Evolutionary conservation across 2,113 vertebrate genomes (phyloP).

Genomic region (Camelus dromedarius): DNA sequence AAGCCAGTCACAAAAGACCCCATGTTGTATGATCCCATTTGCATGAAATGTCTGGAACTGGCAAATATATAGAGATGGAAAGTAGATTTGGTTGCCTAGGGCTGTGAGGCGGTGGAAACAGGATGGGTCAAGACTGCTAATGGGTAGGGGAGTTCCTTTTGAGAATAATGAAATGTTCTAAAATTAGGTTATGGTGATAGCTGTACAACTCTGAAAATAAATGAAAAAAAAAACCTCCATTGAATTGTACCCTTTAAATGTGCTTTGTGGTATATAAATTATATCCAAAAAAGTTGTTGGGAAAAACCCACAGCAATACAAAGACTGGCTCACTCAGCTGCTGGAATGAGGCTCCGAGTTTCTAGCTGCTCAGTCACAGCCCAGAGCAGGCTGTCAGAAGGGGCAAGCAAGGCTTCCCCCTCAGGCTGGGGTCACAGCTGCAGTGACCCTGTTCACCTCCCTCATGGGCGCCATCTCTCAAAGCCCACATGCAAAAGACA

Average conservation of each 20-base stretch:
- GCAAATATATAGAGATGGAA: background rate
- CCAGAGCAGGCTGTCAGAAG: background rate
- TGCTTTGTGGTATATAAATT: background rate
- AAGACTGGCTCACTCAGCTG: background rate
- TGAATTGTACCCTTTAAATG: background rate
- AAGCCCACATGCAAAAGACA: background rate
- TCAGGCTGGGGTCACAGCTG: no score
- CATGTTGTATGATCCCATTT: background rate
- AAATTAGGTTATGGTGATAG: background rate
- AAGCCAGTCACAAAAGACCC: slow-evolving; percentile 8
- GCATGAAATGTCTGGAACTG: background rate
- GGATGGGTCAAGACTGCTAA: background rate
- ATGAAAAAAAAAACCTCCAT: background rate
- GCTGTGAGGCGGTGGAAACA: background rate
- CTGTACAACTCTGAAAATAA: background rate
- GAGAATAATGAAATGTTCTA: background rate
- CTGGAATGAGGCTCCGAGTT: background rate
- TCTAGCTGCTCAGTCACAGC: background rate
- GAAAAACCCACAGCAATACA: background rate
- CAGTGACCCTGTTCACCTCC: background rate
- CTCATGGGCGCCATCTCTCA: background rate
- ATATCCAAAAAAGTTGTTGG: background rate
- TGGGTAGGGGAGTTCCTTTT: background rate
- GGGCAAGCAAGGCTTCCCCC: background rate
- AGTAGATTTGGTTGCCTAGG: background rate